Evolutionary conservation across 2,113 vertebrate genomes (phyloP).

Genomic region (Puffinus mauretanicus): DNA sequence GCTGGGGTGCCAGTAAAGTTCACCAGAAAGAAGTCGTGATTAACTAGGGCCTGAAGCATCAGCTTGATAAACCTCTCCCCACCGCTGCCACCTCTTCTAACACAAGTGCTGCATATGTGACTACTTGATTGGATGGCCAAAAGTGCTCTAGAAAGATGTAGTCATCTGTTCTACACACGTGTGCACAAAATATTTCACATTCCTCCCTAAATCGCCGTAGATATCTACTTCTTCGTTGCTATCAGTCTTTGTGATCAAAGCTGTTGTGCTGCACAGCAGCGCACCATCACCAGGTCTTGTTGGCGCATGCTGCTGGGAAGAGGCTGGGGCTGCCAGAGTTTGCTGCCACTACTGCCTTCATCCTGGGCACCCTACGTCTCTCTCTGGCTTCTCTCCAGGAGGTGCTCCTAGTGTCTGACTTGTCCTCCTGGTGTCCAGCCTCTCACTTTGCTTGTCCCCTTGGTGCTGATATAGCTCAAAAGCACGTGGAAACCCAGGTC

Average conservation of each 20-base stretch:
- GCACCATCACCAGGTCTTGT: not conserved
- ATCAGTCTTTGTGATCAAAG: not conserved
- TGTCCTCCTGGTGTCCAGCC: not conserved
- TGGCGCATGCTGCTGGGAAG: not conserved
- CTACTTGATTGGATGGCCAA: not conserved
- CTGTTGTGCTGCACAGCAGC: not conserved
- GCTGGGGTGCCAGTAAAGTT: not conserved
- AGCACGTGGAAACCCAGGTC: not conserved
- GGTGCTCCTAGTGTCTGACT: not conserved
- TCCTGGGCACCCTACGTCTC: not conserved
- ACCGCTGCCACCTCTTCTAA: not conserved
- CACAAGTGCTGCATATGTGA: not conserved
- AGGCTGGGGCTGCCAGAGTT: not conserved
- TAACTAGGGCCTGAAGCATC: not conserved
- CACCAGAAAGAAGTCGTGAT: not conserved
- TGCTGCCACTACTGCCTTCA: not conserved
- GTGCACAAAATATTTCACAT: not conserved
- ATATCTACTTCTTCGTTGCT: not conserved
- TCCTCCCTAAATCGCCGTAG: not conserved
- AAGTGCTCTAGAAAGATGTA: not conserved
- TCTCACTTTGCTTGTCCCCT: not conserved
- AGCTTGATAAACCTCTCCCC: not conserved
- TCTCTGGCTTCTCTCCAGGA: not conserved
- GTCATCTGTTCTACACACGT: not conserved
- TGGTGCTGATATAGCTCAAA: not conserved